Percentiles rank a stretch among this genome's conserved stretches.
Conservation (phyloP, 2,888 invertebrate species). For the Agrochola lychnidis region DNA sequence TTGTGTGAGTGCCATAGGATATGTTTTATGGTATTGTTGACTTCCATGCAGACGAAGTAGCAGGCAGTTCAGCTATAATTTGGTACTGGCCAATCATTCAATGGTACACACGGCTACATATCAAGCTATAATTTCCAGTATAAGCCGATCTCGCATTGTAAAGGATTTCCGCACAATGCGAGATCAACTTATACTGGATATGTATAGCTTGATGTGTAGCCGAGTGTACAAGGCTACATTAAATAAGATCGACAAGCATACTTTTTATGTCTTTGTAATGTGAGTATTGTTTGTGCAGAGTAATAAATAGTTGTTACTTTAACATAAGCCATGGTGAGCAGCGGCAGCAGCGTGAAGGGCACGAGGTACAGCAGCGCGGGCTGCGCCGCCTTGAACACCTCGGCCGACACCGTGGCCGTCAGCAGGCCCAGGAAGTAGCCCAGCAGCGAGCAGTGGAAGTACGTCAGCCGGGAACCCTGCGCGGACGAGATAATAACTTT, state of each 20-base stretch:
- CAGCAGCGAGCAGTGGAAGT: slow-evolving; percentile 99
- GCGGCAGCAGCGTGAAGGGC: slow-evolving; percentile 98
- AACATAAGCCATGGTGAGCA: slow-evolving; percentile 99
- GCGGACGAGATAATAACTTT: background rate
- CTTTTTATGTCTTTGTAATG: background rate
- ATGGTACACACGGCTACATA: too few relatives aligned
- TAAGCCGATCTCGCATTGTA: too few relatives aligned
- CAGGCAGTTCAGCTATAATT: background rate
- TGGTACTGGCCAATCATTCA: background rate
- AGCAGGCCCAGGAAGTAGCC: slow-evolving; percentile 99
- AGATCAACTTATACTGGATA: too few relatives aligned
- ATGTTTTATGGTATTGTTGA: too few relatives aligned
- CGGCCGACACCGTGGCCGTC: slow-evolving; percentile 99
- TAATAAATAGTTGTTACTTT: slow-evolving; percentile 22
- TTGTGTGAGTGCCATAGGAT: background rate
- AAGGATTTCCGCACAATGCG: too few relatives aligned
- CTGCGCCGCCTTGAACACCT: slow-evolving; percentile 99
- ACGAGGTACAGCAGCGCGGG: slow-evolving; percentile 99
- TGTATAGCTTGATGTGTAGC: too few relatives aligned
- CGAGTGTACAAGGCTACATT: background rate
- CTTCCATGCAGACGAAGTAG: background rate
- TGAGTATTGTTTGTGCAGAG: background rate
- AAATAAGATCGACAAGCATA: background rate
- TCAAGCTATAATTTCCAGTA: too few relatives aligned
- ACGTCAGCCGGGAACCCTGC: slow-evolving; percentile 94